These are phyloP conservation scores for Hirtodrosophila confusa DNA, from an alignment of 2,888 invertebrate species.

Conservation along the genomic window DNA sequence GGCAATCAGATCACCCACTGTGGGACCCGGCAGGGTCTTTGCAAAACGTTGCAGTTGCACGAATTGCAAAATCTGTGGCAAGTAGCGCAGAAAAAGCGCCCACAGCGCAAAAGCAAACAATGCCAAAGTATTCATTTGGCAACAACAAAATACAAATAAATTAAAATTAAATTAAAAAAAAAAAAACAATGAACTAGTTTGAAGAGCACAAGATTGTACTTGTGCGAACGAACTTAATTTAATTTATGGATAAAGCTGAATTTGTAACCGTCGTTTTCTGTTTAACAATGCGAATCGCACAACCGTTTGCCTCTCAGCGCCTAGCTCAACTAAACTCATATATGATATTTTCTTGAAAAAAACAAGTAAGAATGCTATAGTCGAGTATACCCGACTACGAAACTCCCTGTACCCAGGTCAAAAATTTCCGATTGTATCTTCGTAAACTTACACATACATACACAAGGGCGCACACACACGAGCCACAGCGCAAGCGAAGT, in stretches of 20 bases:
- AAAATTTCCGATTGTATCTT: no score
- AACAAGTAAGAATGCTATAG: no score
- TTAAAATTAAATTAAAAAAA: not conserved
- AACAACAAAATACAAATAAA: not conserved
- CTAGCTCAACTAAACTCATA: conserved; percentile 24
- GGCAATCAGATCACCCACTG: conserved; percentile 72
- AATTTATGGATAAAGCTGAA: not conserved
- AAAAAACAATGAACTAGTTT: not conserved
- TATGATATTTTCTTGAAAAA: no score
- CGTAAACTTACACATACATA: no score
- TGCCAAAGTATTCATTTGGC: conserved; percentile 64
- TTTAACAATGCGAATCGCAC: conserved; percentile 1
- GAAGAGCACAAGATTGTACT: no score
- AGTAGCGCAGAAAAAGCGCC: conserved; percentile 70
- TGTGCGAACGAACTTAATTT: not conserved
- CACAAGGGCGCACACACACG: no score
- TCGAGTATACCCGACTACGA: no score
- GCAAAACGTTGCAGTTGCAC: conserved; percentile 71
- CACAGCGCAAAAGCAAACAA: conserved; percentile 71
- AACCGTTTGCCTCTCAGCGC: conserved; percentile 29
- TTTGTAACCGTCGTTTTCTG: no score
- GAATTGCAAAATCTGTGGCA: conserved; percentile 75
- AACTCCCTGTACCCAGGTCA: no score
- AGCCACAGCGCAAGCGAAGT: no score
- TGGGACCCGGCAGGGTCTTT: conserved; percentile 78